phyloP scores from a whole-genome alignment of 2,797 vertebrate species.

The Falco concolor region DNA sequence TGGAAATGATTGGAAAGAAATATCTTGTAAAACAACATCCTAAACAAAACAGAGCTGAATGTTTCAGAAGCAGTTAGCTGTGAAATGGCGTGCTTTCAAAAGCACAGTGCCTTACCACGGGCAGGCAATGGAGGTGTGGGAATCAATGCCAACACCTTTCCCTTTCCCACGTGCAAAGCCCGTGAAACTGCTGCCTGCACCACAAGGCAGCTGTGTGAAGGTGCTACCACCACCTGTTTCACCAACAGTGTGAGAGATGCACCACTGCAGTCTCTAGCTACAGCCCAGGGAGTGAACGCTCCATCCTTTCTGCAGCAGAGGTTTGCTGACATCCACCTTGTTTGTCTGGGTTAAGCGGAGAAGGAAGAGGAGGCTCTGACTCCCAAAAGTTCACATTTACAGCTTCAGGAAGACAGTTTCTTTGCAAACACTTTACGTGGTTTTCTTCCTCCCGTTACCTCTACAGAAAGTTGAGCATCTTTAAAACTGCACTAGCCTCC shows the following conservation, averaged over 20 bases:
- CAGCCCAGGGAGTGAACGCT: not conserved
- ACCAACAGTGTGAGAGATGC: fast-evolving
- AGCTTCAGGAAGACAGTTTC: not conserved
- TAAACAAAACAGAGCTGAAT: not conserved
- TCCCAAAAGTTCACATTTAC: not conserved
- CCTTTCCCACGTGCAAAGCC: not conserved
- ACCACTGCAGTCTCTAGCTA: fast-evolving
- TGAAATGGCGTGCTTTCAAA: not conserved
- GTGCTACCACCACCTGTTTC: not conserved
- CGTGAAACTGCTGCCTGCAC: not conserved
- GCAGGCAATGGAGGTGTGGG: not conserved
- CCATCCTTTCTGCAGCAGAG: not conserved
- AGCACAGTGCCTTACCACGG: not conserved
- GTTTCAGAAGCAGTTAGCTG: not conserved
- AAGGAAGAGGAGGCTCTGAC: not conserved
- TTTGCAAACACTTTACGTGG: not conserved
- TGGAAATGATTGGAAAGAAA: slow-evolving; percentile 7
- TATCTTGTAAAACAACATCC: not conserved
- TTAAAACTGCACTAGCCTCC: slow-evolving; percentile 5
- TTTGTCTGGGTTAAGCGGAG: not conserved
- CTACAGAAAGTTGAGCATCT: not conserved
- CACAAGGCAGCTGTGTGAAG: fast-evolving
- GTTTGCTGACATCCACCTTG: not conserved
- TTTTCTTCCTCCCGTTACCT: not conserved
- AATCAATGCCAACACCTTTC: not conserved